A percentile compares a stretch with the other conserved stretches of the same genome.
Evolutionary conservation across 2,113 vertebrate genomes (phyloP).

Genomic region (Oryzias curvinotus): DNA sequence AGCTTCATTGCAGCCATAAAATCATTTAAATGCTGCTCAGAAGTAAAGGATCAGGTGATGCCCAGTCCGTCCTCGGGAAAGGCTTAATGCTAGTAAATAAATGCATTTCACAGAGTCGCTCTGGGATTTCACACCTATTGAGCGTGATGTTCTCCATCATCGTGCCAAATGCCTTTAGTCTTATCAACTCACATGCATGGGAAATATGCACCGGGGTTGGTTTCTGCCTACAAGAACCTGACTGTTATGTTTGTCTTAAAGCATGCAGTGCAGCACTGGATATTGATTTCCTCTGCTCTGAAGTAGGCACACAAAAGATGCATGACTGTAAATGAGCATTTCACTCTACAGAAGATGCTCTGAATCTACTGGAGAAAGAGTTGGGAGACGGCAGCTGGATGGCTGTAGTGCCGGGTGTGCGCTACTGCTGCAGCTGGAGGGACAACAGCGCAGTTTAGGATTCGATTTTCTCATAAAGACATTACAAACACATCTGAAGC

Average conservation of each 20-base stretch:
- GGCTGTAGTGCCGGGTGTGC: constrained; percentile 4
- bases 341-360: too few relatives aligned
- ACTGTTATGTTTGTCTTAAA: constrained; percentile 1
- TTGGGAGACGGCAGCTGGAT: constrained; percentile 25
- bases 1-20: constrained; percentile 2
- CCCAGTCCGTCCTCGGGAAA: too few relatives aligned
- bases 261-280: neutral
- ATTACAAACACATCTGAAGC: constrained; percentile 43
- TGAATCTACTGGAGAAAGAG: constrained; percentile 1
- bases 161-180: constrained; percentile 27
- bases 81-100: constrained; percentile 43
- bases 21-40: neutral
- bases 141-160: constrained; percentile 46
- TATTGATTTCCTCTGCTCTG: too few relatives aligned
- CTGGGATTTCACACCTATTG: constrained; percentile 42
- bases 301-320: too few relatives aligned
- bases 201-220: constrained; percentile 34
- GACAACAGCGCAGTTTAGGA: constrained; percentile 19
- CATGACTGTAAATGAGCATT: too few relatives aligned
- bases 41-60: too few relatives aligned
- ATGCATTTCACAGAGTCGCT: constrained; percentile 21
- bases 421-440: constrained; percentile 13
- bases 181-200: constrained; percentile 45
- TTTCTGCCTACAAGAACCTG: constrained; percentile 2
- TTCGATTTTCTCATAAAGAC: constrained; percentile 35